Evolutionary conservation across 2,888 invertebrate genomes (phyloP).

Genomic region (Tipula lateralis): DNA sequence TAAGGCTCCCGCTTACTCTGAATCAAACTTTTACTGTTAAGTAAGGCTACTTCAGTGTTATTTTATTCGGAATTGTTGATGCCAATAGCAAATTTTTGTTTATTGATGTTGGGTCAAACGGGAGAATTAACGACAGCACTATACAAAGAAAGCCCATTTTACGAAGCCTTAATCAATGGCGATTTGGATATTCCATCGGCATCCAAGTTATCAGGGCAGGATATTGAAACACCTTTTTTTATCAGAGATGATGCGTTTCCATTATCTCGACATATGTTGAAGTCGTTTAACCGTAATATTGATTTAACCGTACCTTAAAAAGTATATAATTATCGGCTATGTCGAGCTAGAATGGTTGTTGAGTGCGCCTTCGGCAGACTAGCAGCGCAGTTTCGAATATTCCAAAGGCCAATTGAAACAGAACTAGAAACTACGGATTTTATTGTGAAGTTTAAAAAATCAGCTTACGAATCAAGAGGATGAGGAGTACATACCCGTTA

Average conservation of each 20-base stretch:
- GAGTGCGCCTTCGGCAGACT: not conserved
- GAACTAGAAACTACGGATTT: not conserved
- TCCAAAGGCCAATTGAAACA: not conserved
- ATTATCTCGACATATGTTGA: not conserved
- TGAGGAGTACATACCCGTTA: too few relatives aligned
- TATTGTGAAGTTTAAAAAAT: not conserved
- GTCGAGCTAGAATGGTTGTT: not conserved
- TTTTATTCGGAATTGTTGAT: too few relatives aligned
- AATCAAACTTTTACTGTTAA: too few relatives aligned
- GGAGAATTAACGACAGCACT: not conserved
- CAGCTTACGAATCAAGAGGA: not conserved
- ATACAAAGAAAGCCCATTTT: not conserved
- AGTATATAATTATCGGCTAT: not conserved
- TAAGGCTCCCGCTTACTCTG: too few relatives aligned
- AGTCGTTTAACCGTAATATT: not conserved
- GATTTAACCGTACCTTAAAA: not conserved
- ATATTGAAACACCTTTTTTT: not conserved
- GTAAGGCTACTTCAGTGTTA: too few relatives aligned
- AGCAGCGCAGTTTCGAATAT: too few relatives aligned
- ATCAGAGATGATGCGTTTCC: not conserved
- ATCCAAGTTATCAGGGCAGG: not conserved
- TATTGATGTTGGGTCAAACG: not conserved
- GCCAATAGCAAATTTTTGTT: not conserved
- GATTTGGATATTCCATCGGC: not conserved
- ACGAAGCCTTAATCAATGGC: not conserved